phyloP scores from a whole-genome alignment of 2,888 invertebrate species.

The Parascotia fuliginaria region DNA sequence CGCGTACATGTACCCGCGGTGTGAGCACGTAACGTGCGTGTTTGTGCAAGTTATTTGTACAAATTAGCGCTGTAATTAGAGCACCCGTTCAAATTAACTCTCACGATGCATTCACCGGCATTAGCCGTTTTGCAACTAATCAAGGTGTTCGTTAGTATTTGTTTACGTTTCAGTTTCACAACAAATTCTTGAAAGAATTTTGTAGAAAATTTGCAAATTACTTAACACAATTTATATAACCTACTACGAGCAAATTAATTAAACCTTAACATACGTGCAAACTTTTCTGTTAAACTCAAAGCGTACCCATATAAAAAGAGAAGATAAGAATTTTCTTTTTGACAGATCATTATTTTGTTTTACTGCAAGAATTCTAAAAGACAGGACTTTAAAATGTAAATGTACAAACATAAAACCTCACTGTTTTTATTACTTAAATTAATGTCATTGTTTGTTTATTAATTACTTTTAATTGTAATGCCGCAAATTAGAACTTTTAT shows the following conservation, averaged over 20 bases:
- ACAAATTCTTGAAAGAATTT: conserved; percentile 20
- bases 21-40: conserved; percentile 11
- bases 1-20: too few species aligned
- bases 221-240: conserved; percentile 5
- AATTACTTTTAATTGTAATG: too few species aligned
- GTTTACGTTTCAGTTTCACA: conserved; percentile 43
- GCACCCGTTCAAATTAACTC: conserved; percentile 36
- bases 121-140: conserved; percentile 38
- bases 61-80: conserved; percentile 37
- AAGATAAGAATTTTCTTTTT: not conserved
- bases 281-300: not conserved
- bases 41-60: conserved; percentile 33
- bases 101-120: conserved; percentile 26
- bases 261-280: not conserved
- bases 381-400: not conserved
- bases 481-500: too few species aligned
- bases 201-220: conserved; percentile 8
- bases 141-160: conserved; percentile 43
- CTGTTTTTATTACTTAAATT: too few species aligned
- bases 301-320: not conserved
- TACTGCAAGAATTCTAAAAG: not conserved
- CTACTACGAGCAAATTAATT: not conserved
- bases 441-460: too few species aligned
- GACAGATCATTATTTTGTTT: too few species aligned
- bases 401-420: too few species aligned